Evolutionary conservation across 2,888 invertebrate genomes (phyloP).

Genomic region (Tipula unca): DNA sequence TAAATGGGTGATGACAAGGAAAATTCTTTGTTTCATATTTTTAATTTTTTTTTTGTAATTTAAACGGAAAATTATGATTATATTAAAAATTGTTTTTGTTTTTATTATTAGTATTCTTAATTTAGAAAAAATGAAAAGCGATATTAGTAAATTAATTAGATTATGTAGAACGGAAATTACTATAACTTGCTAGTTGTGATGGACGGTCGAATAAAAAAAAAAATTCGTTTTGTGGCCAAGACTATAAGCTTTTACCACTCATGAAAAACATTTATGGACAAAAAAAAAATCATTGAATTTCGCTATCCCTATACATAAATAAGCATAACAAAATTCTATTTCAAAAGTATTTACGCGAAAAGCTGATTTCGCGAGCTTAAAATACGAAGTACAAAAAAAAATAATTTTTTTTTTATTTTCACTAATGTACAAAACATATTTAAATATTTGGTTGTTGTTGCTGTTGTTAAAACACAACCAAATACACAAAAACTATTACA

Average conservation of each 20-base stretch:
- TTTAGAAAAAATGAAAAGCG: neutral
- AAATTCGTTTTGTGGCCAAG: neutral
- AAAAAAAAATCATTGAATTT: too few relatives aligned
- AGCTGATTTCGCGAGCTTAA: slow-evolving; percentile 9
- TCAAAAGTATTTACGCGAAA: neutral
- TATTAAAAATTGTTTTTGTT: neutral
- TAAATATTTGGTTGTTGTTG: too few relatives aligned
- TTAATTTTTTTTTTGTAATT: neutral
- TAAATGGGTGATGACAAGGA: slow-evolving; percentile 16
- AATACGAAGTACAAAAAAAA: neutral
- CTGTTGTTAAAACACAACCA: neutral
- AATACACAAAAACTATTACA: neutral
- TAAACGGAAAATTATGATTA: slow-evolving; percentile 16
- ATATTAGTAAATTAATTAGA: neutral
- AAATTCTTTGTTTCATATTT: neutral
- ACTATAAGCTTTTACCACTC: neutral
- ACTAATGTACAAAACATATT: neutral
- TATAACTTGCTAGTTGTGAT: neutral
- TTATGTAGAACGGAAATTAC: neutral
- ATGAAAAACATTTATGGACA: neutral
- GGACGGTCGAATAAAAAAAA: neutral
- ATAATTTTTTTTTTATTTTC: neutral
- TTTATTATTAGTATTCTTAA: neutral
- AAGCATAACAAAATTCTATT: neutral
- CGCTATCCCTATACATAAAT: too few relatives aligned